A percentile compares a stretch with the other conserved stretches of the same genome.
Evolutionary conservation across 2,797 vertebrate genomes (phyloP).

Genomic region (Astyanax mexicanus): DNA sequence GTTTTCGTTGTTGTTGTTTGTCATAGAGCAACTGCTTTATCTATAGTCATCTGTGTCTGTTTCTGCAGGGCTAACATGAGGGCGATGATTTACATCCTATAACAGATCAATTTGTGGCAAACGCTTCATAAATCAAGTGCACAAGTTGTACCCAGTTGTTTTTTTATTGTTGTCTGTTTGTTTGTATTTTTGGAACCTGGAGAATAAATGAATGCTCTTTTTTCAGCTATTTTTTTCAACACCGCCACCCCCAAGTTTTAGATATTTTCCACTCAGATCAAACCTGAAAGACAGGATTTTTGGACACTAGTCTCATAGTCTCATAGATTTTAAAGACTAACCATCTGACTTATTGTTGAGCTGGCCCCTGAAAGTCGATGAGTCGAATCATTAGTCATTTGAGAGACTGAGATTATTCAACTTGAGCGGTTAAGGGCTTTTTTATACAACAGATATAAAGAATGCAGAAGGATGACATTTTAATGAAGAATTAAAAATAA

Average conservation of each 20-base stretch:
- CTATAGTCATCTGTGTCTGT: background rate
- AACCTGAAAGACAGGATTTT: background rate
- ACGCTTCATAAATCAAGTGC: background rate
- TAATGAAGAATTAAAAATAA: too few species aligned
- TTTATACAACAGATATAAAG: too few species aligned
- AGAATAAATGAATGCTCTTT: too few species aligned
- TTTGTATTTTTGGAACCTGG: too few species aligned
- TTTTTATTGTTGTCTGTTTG: too few species aligned
- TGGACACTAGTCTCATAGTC: background rate
- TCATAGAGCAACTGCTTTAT: background rate
- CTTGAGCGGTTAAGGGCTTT: too few species aligned
- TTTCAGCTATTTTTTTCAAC: background rate
- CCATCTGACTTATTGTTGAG: too few species aligned
- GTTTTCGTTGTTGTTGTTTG: background rate
- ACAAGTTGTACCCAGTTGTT: background rate
- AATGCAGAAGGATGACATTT: too few species aligned
- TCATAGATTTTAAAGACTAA: background rate
- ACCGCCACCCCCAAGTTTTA: background rate
- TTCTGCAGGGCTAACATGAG: background rate
- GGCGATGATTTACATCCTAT: background rate
- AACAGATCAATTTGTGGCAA: background rate
- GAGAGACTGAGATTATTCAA: too few species aligned
- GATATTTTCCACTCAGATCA: background rate
- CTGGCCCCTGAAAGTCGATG: too few species aligned
- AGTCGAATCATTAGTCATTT: too few species aligned